Percentiles rank a stretch among this genome's conserved stretches.
phyloP scores from a whole-genome alignment of 2,797 vertebrate species.

The Liasis olivaceus region DNA sequence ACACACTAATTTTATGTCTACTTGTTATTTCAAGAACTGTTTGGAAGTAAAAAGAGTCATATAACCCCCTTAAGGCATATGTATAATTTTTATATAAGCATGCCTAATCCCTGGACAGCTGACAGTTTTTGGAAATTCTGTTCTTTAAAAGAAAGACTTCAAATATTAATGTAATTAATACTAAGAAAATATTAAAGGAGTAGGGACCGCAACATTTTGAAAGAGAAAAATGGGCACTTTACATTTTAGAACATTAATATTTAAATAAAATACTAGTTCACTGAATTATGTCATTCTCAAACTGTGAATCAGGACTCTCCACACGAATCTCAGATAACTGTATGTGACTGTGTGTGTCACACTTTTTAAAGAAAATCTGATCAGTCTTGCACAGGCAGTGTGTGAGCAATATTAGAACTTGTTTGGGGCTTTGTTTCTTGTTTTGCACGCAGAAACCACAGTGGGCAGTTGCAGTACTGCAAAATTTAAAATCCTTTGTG shows the following conservation, averaged over 20 bases:
- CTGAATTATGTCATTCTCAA: background rate
- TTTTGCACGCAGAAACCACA: too few species aligned
- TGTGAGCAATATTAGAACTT: background rate
- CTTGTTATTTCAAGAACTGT: background rate
- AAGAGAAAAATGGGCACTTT: background rate
- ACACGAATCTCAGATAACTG: background rate
- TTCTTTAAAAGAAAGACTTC: background rate
- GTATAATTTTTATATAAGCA: background rate
- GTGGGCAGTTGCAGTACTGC: too few species aligned
- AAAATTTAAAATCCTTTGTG: too few species aligned
- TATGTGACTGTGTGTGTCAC: background rate
- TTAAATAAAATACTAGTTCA: background rate
- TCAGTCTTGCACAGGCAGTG: background rate
- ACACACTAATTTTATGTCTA: background rate
- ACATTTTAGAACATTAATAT: background rate
- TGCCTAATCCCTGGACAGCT: background rate
- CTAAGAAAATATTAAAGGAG: background rate
- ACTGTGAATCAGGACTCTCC: background rate
- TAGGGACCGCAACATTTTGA: background rate
- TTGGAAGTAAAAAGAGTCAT: background rate
- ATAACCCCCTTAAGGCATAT: background rate
- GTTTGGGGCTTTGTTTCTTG: background rate
- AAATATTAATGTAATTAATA: background rate
- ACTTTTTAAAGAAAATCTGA: background rate
- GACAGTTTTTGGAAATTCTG: background rate